phyloP scores from a whole-genome alignment of 53 echinoderm and acorn worm species.

The Zoroaster sp. region DNA sequence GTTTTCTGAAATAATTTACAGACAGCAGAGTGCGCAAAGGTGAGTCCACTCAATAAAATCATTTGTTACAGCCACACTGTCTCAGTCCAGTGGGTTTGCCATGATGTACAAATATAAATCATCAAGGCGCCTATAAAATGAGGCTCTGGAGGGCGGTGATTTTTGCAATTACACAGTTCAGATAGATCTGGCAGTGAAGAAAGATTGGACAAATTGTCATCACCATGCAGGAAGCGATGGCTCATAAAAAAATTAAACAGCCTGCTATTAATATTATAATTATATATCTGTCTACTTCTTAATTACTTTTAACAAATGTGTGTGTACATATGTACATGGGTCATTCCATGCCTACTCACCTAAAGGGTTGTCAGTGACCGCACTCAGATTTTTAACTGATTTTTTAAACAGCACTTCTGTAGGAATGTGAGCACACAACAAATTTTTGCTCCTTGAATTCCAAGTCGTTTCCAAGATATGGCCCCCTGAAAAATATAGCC shows the following conservation, averaged over 20 bases:
- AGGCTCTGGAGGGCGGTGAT: constrained; percentile 16
- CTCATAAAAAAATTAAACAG: background rate
- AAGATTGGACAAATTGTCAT: background rate
- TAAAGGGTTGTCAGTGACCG: no score
- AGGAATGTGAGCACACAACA: no score
- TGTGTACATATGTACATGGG: no score
- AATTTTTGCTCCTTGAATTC: no score
- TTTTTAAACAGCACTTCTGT: no score
- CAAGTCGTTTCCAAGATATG: no score
- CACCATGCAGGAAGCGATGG: background rate
- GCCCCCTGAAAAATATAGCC: no score
- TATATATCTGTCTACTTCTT: background rate
- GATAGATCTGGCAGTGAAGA: background rate
- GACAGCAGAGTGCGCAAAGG: no score
- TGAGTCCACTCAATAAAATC: background rate
- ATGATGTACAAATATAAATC: no score
- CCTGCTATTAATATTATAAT: background rate
- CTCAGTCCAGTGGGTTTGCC: background rate
- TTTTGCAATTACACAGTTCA: constrained; percentile 31
- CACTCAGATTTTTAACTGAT: no score
- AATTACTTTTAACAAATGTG: no score
- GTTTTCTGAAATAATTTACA: background rate
- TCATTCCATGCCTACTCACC: no score
- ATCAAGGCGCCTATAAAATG: constrained; percentile 5
- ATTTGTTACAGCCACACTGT: background rate